Evolutionary conservation across 35 echinoderm and acorn worm genomes (phyloP).

Genomic region (Chiridota heheva): DNA sequence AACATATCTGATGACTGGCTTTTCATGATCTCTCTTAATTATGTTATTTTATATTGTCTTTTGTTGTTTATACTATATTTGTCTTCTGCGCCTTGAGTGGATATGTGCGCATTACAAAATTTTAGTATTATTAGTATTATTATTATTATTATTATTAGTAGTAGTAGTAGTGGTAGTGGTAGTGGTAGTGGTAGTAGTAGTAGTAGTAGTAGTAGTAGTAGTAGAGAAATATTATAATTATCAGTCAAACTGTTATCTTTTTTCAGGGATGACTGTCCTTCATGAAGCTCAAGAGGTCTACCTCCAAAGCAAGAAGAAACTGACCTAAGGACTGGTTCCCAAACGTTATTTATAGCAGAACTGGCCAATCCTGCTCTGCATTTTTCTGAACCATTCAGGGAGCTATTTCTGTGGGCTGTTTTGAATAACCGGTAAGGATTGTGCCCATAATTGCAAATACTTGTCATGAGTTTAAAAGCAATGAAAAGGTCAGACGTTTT

Average conservation of each 20-base stretch:
- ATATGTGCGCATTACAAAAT: too few species aligned
- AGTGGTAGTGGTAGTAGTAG: too few species aligned
- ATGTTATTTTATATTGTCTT: too few species aligned
- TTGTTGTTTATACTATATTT: too few species aligned
- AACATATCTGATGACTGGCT: too few species aligned
- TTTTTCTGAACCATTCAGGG: constrained; percentile 78
- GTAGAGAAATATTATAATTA: too few species aligned
- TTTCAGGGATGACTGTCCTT: constrained; percentile 49
- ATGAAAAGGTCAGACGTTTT: background rate
- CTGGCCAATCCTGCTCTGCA: constrained; percentile 82
- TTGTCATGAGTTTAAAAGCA: background rate
- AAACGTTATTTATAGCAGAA: constrained; percentile 37
- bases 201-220: too few species aligned
- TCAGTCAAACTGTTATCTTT: background rate
- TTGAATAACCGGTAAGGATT: constrained; percentile 60
- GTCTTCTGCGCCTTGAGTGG: too few species aligned
- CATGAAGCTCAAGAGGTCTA: constrained; percentile 71
- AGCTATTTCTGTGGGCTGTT: constrained; percentile 76
- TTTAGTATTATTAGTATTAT: too few species aligned
- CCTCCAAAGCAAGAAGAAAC: background rate
- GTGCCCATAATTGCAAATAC: background rate
- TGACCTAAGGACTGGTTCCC: constrained; percentile 25
- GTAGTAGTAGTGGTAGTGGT: too few species aligned
- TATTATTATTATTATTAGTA: too few species aligned
- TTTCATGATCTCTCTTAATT: too few species aligned